Evolutionary conservation across 92 coral and sea anemone species (phyloP).

Genomic region (Epizoanthus scotinus): DNA sequence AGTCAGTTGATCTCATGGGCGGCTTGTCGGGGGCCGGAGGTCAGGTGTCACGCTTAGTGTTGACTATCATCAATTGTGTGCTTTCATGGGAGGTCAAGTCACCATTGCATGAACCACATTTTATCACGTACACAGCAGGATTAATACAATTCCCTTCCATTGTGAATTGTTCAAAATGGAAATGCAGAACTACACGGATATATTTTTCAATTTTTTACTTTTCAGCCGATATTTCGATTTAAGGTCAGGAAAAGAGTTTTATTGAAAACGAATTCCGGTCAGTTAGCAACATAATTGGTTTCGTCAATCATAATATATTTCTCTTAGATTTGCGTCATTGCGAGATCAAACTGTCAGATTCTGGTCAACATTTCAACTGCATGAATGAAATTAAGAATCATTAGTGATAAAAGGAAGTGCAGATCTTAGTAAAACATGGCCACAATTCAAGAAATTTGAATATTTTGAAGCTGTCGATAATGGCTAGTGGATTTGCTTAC

Average conservation of each 20-base stretch:
- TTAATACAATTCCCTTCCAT: neutral
- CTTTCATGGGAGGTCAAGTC: conserved; percentile 37
- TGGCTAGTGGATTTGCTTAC: conserved; percentile 13
- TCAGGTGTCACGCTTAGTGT: conserved; percentile 21
- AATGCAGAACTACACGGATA: neutral
- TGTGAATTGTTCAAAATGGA: neutral
- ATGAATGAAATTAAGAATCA: conserved; percentile 26
- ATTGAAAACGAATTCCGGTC: conserved; percentile 26
- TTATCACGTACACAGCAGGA: conserved; percentile 30
- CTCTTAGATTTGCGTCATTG: conserved; percentile 27
- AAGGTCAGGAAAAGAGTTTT: conserved; percentile 15
- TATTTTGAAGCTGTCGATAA: conserved; percentile 1
- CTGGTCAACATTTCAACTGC: conserved; percentile 26
- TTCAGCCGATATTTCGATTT: neutral
- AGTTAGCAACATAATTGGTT: conserved; percentile 29
- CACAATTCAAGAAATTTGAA: conserved; percentile 1
- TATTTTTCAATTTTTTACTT: conserved; percentile 2
- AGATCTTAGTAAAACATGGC: conserved; percentile 14
- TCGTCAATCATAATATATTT: conserved; percentile 26
- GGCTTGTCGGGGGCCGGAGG: neutral
- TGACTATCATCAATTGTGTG: neutral
- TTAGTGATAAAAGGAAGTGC: conserved; percentile 35
- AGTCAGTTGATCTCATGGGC: conserved; percentile 1
- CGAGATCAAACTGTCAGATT: conserved; percentile 41
- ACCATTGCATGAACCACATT: conserved; percentile 27